phyloP scores from a whole-genome alignment of 1,140 invertebrate genomes.

The Streblospio benedicti region DNA sequence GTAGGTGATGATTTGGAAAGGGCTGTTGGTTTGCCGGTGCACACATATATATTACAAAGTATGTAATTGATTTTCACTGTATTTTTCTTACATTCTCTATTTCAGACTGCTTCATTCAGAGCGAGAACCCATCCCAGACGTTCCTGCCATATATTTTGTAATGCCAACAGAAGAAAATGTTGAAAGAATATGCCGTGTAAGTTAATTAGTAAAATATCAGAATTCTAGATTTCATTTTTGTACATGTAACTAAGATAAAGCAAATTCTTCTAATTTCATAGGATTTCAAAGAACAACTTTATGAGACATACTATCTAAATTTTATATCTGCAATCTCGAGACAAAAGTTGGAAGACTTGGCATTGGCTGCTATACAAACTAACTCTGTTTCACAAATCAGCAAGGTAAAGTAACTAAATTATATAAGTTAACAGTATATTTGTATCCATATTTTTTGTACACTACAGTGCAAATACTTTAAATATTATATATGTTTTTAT shows the following conservation, averaged over 20 bases:
- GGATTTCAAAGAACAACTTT: slow-evolving; percentile 75
- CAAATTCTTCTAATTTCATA: slow-evolving; percentile 22
- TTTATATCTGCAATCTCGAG: slow-evolving; percentile 93
- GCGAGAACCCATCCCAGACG: slow-evolving; percentile 91
- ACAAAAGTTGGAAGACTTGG: slow-evolving; percentile 91
- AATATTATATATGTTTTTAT: not conserved
- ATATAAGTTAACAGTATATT: slow-evolving; percentile 51
- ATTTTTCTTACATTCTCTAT: slow-evolving; percentile 8
- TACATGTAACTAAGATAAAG: no score
- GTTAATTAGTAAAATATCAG: slow-evolving; percentile 5
- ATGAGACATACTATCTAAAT: slow-evolving; percentile 94
- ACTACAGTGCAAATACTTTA: not conserved
- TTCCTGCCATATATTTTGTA: slow-evolving; percentile 97
- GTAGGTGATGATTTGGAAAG: not conserved
- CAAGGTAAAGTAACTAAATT: slow-evolving; percentile 87
- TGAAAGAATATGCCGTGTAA: slow-evolving; percentile 80
- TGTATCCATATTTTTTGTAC: no score
- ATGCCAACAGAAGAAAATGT: slow-evolving; percentile 95
- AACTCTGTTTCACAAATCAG: slow-evolving; percentile 71
- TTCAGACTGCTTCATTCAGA: slow-evolving; percentile 80
- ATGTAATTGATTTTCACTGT: slow-evolving; percentile 1
- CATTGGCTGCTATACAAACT: slow-evolving; percentile 77
- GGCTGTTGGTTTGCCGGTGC: slow-evolving; percentile 19
- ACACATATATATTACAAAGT: not conserved
- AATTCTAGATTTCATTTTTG: not conserved